Percentiles rank a stretch among this genome's conserved stretches.
Evolutionary conservation across 2,888 invertebrate species (phyloP).

Genomic region (Stenurella melanura): DNA sequence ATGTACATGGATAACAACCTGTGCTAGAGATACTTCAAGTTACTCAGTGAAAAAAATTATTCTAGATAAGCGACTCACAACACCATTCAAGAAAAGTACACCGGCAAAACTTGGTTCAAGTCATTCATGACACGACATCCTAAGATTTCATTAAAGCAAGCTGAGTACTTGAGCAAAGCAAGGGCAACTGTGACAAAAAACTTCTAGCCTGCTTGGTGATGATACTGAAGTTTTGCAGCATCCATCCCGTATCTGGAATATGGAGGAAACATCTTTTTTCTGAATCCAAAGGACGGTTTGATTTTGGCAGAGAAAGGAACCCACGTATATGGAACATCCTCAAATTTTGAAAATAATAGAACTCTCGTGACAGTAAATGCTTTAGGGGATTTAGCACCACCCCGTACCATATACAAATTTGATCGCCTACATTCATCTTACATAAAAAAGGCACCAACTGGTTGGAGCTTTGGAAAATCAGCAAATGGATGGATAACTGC

Average conservation of each 20-base stretch:
- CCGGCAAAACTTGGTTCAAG: neutral
- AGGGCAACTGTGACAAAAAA: neutral
- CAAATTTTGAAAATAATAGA: constrained; percentile 24
- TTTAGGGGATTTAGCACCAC: constrained; percentile 5
- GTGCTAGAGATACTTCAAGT: constrained; percentile 23
- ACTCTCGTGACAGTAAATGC: constrained; percentile 27
- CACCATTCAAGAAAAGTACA: neutral
- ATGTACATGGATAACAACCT: constrained; percentile 60
- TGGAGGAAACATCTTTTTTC: constrained; percentile 33
- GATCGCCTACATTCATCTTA: no score
- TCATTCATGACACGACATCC: constrained; percentile 14
- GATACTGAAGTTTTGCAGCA: constrained; percentile 2
- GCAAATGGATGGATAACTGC: no score
- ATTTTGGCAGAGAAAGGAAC: constrained; percentile 27
- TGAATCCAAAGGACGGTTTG: constrained; percentile 9
- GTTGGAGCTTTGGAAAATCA: neutral
- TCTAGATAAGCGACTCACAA: neutral
- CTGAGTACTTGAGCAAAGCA: constrained; percentile 7
- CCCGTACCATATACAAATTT: neutral
- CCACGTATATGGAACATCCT: constrained; percentile 17
- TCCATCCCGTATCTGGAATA: constrained; percentile 19
- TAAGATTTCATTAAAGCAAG: neutral
- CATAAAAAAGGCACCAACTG: no score
- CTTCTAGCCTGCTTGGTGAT: neutral
- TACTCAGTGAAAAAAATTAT: constrained; percentile 17